Evolutionary conservation across 2,113 vertebrate species (phyloP).

Genomic region (Nannospalax galili): DNA sequence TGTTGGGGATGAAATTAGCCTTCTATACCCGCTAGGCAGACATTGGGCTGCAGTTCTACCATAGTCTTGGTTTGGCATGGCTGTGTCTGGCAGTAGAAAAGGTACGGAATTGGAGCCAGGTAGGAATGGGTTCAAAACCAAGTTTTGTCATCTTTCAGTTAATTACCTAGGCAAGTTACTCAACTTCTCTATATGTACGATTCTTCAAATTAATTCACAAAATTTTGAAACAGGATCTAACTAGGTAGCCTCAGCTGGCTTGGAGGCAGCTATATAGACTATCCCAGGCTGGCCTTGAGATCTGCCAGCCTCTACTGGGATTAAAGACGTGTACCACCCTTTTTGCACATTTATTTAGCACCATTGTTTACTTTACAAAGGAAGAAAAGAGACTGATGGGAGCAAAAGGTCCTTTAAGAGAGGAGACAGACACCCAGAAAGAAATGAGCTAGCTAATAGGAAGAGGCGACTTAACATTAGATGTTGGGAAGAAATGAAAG

Average conservation of each 20-base stretch:
- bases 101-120: not conserved
- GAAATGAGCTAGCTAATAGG: not conserved
- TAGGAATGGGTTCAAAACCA: not conserved
- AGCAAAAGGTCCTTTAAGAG: not conserved
- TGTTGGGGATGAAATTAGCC: not conserved
- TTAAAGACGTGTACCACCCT: too few species aligned
- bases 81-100: not conserved
- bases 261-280: too few species aligned
- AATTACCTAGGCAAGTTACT: not conserved
- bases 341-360: conserved; percentile 14
- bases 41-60: not conserved
- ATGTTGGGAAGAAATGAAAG: conserved; percentile 19
- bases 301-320: too few species aligned
- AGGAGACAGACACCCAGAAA: not conserved
- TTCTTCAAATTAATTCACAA: too few species aligned
- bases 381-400: not conserved
- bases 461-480: not conserved
- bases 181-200: not conserved
- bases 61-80: not conserved
- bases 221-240: too few species aligned
- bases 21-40: not conserved
- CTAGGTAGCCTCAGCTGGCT: too few species aligned
- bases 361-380: not conserved
- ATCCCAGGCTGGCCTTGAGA: too few species aligned
- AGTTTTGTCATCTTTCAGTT: not conserved